These are phyloP conservation scores for Drosophila carrolli DNA, from an alignment of 1,140 invertebrate genomes.

Conservation along the genomic window DNA sequence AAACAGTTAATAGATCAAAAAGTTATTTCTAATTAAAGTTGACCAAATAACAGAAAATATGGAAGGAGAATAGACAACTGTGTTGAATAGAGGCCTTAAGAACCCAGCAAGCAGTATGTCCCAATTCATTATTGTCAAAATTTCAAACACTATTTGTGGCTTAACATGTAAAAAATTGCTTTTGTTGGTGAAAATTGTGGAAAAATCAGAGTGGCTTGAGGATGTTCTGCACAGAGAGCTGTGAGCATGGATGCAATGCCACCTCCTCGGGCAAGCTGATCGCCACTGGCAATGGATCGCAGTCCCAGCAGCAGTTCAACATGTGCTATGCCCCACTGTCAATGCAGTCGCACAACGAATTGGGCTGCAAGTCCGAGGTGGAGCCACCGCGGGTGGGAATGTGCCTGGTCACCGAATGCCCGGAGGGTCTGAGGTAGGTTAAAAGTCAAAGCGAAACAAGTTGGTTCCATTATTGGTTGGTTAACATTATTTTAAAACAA, in stretches of 20 bases:
- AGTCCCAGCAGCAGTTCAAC: constrained; percentile 9
- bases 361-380: constrained; percentile 9
- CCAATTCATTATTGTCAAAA: neutral
- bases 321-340: constrained; percentile 27
- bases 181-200: constrained; percentile 1
- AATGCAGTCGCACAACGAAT: neutral
- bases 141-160: neutral
- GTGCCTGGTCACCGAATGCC: constrained; percentile 61
- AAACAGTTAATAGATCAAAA: neutral
- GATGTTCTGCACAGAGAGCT: constrained; percentile 63
- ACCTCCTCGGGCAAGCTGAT: constrained; percentile 19
- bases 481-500: too few species aligned
- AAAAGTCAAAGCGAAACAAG: too few species aligned
- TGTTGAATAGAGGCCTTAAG: too few species aligned
- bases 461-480: too few species aligned
- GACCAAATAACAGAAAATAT: too few species aligned
- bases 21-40: too few species aligned
- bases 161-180: constrained; percentile 54
- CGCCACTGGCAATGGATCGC: constrained; percentile 3
- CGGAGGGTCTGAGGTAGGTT: constrained; percentile 62
- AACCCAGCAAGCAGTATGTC: neutral
- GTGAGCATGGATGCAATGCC: constrained; percentile 47
- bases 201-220: neutral
- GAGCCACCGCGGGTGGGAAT: constrained; percentile 45
- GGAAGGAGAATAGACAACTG: too few species aligned